Base-by-base conservation (phyloP, 2,113 vertebrate genomes). In the Lophochroa leadbeateri region DNA sequence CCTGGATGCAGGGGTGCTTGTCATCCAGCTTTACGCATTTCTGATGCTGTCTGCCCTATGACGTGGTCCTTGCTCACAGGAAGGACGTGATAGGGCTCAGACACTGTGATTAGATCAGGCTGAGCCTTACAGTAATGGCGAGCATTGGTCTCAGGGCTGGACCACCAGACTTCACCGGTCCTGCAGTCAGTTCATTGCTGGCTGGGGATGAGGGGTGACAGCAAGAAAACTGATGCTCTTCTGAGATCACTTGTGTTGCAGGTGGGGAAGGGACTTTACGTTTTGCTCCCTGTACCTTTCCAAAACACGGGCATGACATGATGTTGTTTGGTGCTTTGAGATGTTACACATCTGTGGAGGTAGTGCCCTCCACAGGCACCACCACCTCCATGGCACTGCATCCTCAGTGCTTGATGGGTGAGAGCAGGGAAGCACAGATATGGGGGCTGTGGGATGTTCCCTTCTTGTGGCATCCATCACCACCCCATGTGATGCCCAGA, bases 181-280 rank as follows among this genome's bases (percentile, higher is more conserved):
- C 31, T 58, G 33, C 33, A 58, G 33, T 24, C 57, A 58, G 55
- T 58, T 58, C 33, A 35, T 24, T 58, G 57, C 57, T 58, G 57
- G 21, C 33, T 35, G 57, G 57, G 57, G 57, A 35, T 35, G 33
- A 58, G 21, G 33, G 13, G 57, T 35, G 33, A 23, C 24, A 46
- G 39, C 58, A 13, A 0, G 2, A 37, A 43, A 52, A 44, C 16
- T 6, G 21, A 44, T 43, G 19, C 6, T 43, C 12, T 49, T 71
- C 29, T 9, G n/a, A 0, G 0, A 57, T 14, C 2, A 4, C 5
- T 65, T 27, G 20, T 33, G 46, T 46, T 69, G 13, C 13, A 37
- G 53, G 64, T 43, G 13, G 33, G 33, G 33, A 58, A 27, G 21
- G 27, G 35, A 9, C 31, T 17, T 41, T 9, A 39, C n/a, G 15